Conservation (phyloP, 1,140 invertebrate species). For the Parapsyche elsis region DNA sequence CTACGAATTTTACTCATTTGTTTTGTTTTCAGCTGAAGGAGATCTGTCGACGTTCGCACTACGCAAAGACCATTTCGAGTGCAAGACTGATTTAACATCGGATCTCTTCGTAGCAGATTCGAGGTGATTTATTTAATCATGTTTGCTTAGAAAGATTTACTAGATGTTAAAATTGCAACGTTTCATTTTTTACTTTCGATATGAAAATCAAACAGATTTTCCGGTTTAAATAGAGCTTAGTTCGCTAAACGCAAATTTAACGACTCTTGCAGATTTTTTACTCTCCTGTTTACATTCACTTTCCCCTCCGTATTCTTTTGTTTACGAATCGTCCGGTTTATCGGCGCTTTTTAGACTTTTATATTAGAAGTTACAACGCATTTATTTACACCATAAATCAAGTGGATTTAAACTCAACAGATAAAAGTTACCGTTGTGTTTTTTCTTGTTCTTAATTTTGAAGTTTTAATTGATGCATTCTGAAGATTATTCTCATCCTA, state of each 20-base stretch:
- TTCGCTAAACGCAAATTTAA: neutral
- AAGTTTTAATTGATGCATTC: neutral
- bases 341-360: neutral
- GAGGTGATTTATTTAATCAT: constrained; percentile 60
- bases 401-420: neutral
- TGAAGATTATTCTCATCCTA: neutral
- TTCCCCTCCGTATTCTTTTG: constrained; percentile 1
- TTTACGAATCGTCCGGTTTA: neutral
- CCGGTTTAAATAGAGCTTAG: neutral
- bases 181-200: neutral
- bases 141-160: neutral
- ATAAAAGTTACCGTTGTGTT: neutral
- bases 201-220: neutral
- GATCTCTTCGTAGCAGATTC: constrained; percentile 77
- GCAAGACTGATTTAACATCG: constrained; percentile 71
- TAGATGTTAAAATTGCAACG: neutral
- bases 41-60: constrained; percentile 84
- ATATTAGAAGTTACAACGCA: neutral
- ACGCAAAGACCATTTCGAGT: constrained; percentile 78
- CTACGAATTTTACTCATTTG: constrained; percentile 45
- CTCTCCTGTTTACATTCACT: neutral
- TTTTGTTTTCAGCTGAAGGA: constrained; percentile 81
- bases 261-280: neutral
- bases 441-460: neutral
- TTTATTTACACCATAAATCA: neutral